Conservation (phyloP, 2,888 invertebrate genomes). For the Tineola bisselliella region DNA sequence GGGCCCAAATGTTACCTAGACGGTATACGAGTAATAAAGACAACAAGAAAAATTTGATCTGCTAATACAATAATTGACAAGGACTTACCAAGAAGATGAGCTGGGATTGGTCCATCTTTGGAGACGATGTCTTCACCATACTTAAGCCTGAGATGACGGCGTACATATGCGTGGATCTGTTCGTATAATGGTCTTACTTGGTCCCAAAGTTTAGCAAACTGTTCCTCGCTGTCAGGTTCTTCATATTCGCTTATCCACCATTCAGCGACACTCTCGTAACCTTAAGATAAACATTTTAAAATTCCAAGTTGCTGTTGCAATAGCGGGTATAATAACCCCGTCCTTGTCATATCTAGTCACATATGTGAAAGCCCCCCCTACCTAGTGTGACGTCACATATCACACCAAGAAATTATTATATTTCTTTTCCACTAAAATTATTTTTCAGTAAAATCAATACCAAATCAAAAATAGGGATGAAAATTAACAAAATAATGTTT, state of each 20-base stretch:
- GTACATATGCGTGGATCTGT: slow-evolving; percentile 77
- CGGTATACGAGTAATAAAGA: too few relatives aligned
- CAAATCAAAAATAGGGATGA: too few relatives aligned
- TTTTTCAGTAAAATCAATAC: too few relatives aligned
- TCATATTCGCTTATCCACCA: slow-evolving; percentile 71
- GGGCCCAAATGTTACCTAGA: slow-evolving; percentile 86
- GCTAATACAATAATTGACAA: background rate
- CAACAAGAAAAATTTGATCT: too few relatives aligned
- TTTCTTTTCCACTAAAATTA: too few relatives aligned
- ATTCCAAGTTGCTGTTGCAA: too few relatives aligned
- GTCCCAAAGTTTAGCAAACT: slow-evolving; percentile 68
- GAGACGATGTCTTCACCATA: slow-evolving; percentile 70
- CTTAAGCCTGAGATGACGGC: slow-evolving; percentile 64
- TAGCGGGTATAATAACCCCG: too few relatives aligned
- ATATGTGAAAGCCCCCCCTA: too few relatives aligned
- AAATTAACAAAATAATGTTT: too few relatives aligned
- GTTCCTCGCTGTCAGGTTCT: slow-evolving; percentile 65
- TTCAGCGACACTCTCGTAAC: slow-evolving; percentile 66
- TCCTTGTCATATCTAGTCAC: too few relatives aligned
- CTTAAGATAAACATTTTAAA: slow-evolving; percentile 28
- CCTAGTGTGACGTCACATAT: too few relatives aligned
- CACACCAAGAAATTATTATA: too few relatives aligned
- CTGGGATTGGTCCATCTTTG: slow-evolving; percentile 71
- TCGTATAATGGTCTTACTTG: slow-evolving; percentile 75
- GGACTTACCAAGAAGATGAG: slow-evolving; percentile 68